These are phyloP conservation scores for Ambastaia sidthimunki DNA, from an alignment of 2,797 vertebrate species.

Conservation along the genomic window DNA sequence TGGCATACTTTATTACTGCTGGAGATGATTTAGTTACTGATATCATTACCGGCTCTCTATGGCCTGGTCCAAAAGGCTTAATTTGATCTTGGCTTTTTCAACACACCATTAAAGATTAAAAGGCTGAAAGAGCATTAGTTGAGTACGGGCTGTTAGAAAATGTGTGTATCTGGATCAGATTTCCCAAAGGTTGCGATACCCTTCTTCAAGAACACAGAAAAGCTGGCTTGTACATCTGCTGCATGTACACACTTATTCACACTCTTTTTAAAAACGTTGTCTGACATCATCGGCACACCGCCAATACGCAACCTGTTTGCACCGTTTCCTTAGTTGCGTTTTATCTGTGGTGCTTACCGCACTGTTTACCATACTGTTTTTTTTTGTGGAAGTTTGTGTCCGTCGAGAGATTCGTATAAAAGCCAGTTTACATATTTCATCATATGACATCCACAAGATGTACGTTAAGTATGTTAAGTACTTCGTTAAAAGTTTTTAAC, in stretches of 20 bases:
- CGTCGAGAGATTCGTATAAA: slow-evolving; percentile 56
- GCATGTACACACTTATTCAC: slow-evolving; percentile 29
- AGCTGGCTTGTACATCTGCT: slow-evolving; percentile 16
- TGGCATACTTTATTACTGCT: slow-evolving; percentile 50
- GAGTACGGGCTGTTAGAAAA: slow-evolving; percentile 52
- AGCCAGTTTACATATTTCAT: slow-evolving; percentile 51
- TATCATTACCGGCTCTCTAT: slow-evolving; percentile 56
- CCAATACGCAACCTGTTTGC: slow-evolving; percentile 17
- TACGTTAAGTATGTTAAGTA: no score
- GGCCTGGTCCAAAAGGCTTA: slow-evolving; percentile 53
- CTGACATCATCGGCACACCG: slow-evolving; percentile 26
- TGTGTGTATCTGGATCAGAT: slow-evolving; percentile 50
- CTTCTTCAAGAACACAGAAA: slow-evolving; percentile 44
- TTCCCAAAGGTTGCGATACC: slow-evolving; percentile 51
- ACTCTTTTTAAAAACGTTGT: slow-evolving; percentile 30
- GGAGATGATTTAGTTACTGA: slow-evolving; percentile 58
- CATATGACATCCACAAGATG: not conserved
- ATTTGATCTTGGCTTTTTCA: slow-evolving; percentile 57
- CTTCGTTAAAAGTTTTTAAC: no score
- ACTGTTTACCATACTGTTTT: not conserved
- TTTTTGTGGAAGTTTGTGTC: not conserved
- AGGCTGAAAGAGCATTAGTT: slow-evolving; percentile 57
- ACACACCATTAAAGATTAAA: slow-evolving; percentile 63
- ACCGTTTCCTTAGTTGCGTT: not conserved
- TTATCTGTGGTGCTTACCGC: not conserved